Conservation (phyloP, 2,113 vertebrate genomes). For the Callaeas wilsoni region DNA sequence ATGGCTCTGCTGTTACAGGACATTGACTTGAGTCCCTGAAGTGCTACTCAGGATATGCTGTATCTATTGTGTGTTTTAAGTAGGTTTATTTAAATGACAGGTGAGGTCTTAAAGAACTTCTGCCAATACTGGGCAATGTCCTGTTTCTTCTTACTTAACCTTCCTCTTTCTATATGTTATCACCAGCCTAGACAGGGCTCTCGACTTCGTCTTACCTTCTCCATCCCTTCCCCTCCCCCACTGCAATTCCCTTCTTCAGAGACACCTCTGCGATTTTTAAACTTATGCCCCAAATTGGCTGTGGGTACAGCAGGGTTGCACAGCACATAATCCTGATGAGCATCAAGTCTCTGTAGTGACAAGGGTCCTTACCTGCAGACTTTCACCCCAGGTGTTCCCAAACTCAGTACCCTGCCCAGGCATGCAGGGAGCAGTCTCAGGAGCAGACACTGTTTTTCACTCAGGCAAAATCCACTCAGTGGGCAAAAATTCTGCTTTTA, state of each 20-base stretch:
- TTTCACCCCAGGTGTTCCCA: not conserved
- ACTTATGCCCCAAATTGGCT: not conserved
- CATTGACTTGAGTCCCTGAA: not conserved
- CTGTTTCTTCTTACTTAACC: not conserved
- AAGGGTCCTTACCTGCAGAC: not conserved
- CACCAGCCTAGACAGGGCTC: not conserved
- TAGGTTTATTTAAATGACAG: not conserved
- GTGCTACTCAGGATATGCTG: not conserved
- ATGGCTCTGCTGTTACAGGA: not conserved
- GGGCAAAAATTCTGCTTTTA: not conserved
- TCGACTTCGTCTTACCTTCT: not conserved
- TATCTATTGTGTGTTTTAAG: not conserved
- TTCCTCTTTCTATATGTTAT: not conserved
- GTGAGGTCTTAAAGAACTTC: not conserved
- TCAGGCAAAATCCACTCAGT: fast-evolving
- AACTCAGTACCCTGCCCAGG: not conserved
- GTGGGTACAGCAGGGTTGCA: not conserved
- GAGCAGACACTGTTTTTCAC: not conserved
- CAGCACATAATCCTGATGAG: not conserved
- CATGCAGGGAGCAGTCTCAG: fast-evolving
- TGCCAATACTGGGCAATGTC: not conserved
- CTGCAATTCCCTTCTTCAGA: not conserved
- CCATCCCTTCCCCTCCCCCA: not conserved
- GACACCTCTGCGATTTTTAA: not conserved
- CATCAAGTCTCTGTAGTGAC: not conserved